A percentile compares a stretch with the other conserved stretches of the same genome.
Conservation (phyloP, 2,888 invertebrate species). For the Drosophila limbata region DNA sequence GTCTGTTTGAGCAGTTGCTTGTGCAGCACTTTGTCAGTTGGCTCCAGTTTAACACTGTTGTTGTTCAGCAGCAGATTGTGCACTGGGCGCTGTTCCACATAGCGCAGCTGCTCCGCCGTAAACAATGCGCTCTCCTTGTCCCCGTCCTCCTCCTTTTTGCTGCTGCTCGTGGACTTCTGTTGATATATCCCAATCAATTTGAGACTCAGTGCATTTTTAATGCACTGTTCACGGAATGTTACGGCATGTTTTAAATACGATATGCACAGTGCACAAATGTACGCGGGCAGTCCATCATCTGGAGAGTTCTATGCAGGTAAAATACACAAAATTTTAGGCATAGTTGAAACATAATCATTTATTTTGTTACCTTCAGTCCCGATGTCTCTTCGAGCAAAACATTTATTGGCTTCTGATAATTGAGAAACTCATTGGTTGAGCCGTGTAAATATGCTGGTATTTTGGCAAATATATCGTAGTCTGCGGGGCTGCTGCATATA, state of each 20-base stretch:
- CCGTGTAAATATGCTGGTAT: constrained; percentile 85
- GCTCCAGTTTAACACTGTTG: constrained; percentile 54
- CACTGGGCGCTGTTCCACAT: constrained; percentile 77
- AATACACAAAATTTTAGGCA: neutral
- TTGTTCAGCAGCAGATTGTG: constrained; percentile 76
- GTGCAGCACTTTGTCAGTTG: constrained; percentile 74
- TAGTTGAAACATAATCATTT: neutral
- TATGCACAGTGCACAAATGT: constrained; percentile 84
- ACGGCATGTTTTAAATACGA: constrained; percentile 85
- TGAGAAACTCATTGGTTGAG: constrained; percentile 82
- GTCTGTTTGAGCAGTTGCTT: constrained; percentile 70
- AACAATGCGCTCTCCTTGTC: constrained; percentile 62
- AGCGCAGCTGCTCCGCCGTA: constrained; percentile 76
- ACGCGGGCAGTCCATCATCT: constrained; percentile 83
- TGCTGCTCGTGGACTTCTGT: constrained; percentile 43
- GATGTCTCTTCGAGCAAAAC: constrained; percentile 83
- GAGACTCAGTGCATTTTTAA: constrained; percentile 81
- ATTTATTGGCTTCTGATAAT: constrained; percentile 83
- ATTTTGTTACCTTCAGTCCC: constrained; percentile 80
- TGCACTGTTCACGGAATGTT: constrained; percentile 84
- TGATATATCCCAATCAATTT: constrained; percentile 65
- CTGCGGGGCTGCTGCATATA: constrained; percentile 84
- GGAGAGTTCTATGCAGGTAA: constrained; percentile 67
- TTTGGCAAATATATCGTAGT: constrained; percentile 83
- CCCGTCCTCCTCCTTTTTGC: constrained; percentile 26